Conservation (phyloP, 2,888 invertebrate genomes). For the Lycia hirtaria region DNA sequence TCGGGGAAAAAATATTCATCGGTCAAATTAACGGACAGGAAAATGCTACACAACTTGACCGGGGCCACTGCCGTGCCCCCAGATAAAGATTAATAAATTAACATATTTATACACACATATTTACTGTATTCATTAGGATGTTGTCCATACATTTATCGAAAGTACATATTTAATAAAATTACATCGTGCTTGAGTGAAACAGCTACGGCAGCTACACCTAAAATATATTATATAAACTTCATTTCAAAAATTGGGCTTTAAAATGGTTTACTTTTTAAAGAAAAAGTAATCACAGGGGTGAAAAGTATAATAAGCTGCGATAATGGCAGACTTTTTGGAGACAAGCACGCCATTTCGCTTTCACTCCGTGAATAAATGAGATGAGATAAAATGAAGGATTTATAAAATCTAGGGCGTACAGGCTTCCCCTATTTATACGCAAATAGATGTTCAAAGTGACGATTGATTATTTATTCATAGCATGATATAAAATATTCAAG, state of each 20-base stretch:
- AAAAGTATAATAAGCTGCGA: constrained; percentile 9
- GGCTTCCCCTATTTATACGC: constrained; percentile 49
- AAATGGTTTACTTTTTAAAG: background rate
- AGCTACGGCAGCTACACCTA: no score
- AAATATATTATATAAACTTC: no score
- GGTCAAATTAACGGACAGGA: no score
- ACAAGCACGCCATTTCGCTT: constrained; percentile 7
- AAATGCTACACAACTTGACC: no score
- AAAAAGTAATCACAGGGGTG: constrained; percentile 12
- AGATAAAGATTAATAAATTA: no score
- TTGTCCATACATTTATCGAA: no score
- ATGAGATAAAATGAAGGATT: constrained; percentile 27
- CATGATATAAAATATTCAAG: constrained; percentile 56
- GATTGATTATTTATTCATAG: constrained; percentile 62
- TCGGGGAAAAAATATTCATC: no score
- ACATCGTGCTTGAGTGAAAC: no score
- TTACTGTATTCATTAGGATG: no score
- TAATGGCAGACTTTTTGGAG: constrained; percentile 7
- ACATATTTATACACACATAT: no score
- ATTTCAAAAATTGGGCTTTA: background rate
- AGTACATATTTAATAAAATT: no score
- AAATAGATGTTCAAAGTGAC: constrained; percentile 54
- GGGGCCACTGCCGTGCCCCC: no score
- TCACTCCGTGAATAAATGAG: constrained; percentile 35
- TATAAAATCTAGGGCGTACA: constrained; percentile 36